Evolutionary conservation across 2,888 invertebrate species (phyloP).

Genomic region (Chesias legatella): DNA sequence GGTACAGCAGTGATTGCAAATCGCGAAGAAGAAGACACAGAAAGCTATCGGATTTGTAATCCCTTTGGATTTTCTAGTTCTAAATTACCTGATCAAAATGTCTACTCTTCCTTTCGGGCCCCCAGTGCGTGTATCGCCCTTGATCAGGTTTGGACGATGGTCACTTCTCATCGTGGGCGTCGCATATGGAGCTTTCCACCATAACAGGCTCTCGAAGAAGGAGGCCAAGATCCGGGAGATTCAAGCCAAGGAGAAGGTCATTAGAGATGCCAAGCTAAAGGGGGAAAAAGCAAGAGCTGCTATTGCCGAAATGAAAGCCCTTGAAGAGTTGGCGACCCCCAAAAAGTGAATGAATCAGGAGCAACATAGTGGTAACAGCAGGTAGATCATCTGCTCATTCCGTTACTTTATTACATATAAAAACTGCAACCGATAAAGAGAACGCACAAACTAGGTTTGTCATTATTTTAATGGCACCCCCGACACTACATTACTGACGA

Average conservation of each 20-base stretch:
- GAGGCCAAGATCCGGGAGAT: slow-evolving; percentile 83
- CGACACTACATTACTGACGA: slow-evolving; percentile 36
- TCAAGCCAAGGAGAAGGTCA: slow-evolving; percentile 83
- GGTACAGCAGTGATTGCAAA: too few species aligned
- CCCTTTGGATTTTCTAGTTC: slow-evolving; percentile 46
- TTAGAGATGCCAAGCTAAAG: slow-evolving; percentile 86
- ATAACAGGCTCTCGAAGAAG: slow-evolving; percentile 83
- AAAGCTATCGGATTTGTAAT: too few species aligned
- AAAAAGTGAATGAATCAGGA: too few species aligned
- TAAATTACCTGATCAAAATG: slow-evolving; percentile 46
- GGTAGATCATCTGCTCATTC: too few species aligned
- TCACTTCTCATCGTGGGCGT: slow-evolving; percentile 86
- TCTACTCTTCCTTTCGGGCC: slow-evolving; percentile 77
- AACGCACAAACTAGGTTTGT: too few species aligned
- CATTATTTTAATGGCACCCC: slow-evolving; percentile 46
- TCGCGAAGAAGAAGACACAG: too few species aligned
- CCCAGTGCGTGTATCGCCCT: slow-evolving; percentile 89
- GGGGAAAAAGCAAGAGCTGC: slow-evolving; percentile 84
- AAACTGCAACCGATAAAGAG: too few species aligned
- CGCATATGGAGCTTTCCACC: slow-evolving; percentile 87
- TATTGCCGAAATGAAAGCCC: too few species aligned
- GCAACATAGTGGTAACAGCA: too few species aligned
- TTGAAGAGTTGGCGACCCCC: too few species aligned
- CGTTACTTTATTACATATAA: too few species aligned
- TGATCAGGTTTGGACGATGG: slow-evolving; percentile 93